These are phyloP conservation scores for Phrixothrix hirtus DNA, from an alignment of 2,888 invertebrate species.

Conservation along the genomic window DNA sequence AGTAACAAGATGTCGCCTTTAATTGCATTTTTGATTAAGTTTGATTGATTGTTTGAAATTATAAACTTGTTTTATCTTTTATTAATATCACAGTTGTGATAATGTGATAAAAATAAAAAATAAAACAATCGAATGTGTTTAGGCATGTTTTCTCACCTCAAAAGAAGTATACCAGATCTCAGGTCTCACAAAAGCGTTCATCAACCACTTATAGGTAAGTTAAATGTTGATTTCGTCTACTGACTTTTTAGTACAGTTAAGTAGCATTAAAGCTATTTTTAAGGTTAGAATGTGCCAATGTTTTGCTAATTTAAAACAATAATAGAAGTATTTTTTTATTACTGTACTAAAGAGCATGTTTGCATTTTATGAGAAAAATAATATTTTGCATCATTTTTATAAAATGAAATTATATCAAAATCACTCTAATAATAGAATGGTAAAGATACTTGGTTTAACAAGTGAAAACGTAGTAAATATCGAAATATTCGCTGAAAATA, in stretches of 20 bases:
- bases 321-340: too few species aligned
- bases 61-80: constrained; percentile 24
- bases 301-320: too few species aligned
- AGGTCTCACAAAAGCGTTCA: constrained; percentile 74
- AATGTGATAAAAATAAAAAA: constrained; percentile 39
- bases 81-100: constrained; percentile 23
- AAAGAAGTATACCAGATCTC: constrained; percentile 86
- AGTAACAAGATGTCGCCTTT: constrained; percentile 21
- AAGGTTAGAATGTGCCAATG: too few species aligned
- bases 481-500: too few species aligned
- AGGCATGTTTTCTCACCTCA: constrained; percentile 88
- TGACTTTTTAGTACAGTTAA: constrained; percentile 12
- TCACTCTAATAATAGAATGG: too few species aligned
- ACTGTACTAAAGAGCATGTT: too few species aligned
- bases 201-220: constrained; percentile 75
- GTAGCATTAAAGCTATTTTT: too few species aligned
- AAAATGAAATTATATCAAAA: too few species aligned
- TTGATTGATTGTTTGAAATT: constrained; percentile 23
- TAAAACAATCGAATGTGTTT: constrained; percentile 58
- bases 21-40: constrained; percentile 24
- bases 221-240: constrained; percentile 32
- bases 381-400: too few species aligned
- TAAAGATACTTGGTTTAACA: too few species aligned
- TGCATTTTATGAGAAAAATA: too few species aligned
- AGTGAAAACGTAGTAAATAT: too few species aligned